phyloP scores from a whole-genome alignment of 2,888 invertebrate species.

The Nomada hirtipes region DNA sequence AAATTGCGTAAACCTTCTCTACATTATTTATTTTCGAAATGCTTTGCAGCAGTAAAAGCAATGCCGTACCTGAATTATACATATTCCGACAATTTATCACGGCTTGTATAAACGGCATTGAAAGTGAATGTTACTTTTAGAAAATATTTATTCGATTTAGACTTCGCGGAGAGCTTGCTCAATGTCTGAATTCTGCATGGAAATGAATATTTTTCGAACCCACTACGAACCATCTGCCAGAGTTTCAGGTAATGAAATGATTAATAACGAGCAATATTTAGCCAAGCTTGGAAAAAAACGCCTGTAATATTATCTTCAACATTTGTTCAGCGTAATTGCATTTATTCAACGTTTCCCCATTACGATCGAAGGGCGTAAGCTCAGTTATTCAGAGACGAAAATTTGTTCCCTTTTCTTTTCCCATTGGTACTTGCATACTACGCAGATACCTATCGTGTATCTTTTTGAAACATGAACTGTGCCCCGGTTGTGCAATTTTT shows the following conservation, averaged over 20 bases:
- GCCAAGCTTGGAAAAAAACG: constrained; percentile 7
- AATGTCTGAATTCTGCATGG: too few species aligned
- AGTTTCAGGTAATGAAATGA: neutral
- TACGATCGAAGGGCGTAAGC: neutral
- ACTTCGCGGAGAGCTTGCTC: too few species aligned
- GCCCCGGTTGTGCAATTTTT: too few species aligned
- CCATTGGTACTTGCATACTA: neutral
- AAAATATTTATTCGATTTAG: too few species aligned
- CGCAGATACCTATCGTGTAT: neutral
- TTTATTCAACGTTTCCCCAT: constrained; percentile 14
- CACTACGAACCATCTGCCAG: neutral
- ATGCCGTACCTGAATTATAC: neutral
- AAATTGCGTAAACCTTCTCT: neutral
- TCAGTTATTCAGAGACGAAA: neutral
- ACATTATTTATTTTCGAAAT: too few species aligned
- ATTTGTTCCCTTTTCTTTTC: neutral
- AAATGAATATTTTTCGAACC: constrained; percentile 1
- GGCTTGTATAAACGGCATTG: too few species aligned
- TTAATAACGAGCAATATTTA: constrained; percentile 26
- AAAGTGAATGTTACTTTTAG: too few species aligned
- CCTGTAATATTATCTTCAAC: constrained; percentile 4
- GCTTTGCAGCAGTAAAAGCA: neutral
- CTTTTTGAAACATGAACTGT: too few species aligned
- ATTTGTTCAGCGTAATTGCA: constrained; percentile 7
- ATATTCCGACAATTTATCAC: too few species aligned